Base-by-base conservation (phyloP, 2,797 vertebrate genomes). In the Microctenopoma steveboyesi region DNA sequence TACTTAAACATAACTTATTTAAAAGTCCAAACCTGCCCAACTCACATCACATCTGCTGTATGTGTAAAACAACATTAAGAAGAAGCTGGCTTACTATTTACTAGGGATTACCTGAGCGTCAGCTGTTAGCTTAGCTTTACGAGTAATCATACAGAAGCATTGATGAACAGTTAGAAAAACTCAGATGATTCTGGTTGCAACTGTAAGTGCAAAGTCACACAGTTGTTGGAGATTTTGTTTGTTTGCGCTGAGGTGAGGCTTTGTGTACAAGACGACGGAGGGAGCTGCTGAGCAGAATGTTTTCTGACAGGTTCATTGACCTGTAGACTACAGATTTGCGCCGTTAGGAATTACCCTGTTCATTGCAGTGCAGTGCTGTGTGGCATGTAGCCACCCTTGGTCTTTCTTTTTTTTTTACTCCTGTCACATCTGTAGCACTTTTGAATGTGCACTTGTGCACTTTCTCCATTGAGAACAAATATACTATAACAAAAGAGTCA, bases 281-380 rank as follows among this genome's bases (percentile, higher is more conserved):
- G 47, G 13, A 27, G 48, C 54, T 42, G 61, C 64, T 27, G 22
- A 16, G n/a, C 22, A 52, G 12, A 60, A 68, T 52, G 45, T 59
- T 68, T 47, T 64, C 43, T 78, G 77, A 71, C 58, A 62, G 65
- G 75, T 75, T 56, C 28, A 46, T n/a, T 64, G 54, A 72, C 51
- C 71, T 64, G 54, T 46, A 35, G 28, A 47, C 14, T 25, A 28
- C 50, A 57, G 50, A 43, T 43, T 1, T 43, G 42, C 42, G 5
- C 42, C 2, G 15, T 15, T 15, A 18, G n/a, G n/a, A 46, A 46
- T 46, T 46, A 46, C 16, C 15, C 40, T 12, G 40, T 14, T 42
- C 40, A 15, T 6, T 18, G 12, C n/a, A n/a, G 39, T 46, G 12
- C n/a, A n/a, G 39, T 46, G 54, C 11, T 50, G 22, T 40, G 18